Base-by-base conservation (phyloP, 2,113 vertebrate species). In the Herpailurus yagouaroundi region DNA sequence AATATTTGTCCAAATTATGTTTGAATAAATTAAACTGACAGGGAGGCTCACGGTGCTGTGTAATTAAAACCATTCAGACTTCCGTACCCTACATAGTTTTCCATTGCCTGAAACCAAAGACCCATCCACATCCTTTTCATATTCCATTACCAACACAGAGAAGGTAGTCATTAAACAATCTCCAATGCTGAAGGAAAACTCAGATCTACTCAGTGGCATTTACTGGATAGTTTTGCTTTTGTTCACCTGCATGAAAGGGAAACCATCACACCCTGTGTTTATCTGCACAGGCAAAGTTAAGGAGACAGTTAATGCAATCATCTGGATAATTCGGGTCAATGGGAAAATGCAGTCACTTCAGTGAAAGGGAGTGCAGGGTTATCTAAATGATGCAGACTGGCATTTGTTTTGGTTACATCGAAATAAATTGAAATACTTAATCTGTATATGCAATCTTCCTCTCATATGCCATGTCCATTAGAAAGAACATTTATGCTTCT, bases 1-100 rank as follows among this genome's bases (percentile, higher is more conserved):
- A 91, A 52, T 71, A 50, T 87, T 50, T 86, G 38, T 48, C 85
- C 73, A 90, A 86, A n/a, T 36, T 89, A 14, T 57, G 6, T 29
- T 76, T 73, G 41, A 95, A 79, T 77, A 92, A 76, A 86, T 83
- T 91, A 89, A 89, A 83, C 29, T 63, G 36, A 90, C 16, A 86
- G 33, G 38, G 21, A 23, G 41, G 13, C 77, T 95, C 33, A 50
- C 52, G 60, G 31, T 29, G 29, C 29, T 50, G 14, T 14, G 48
- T 63, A 63, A 81, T 71, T 91, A 48, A 85, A 86, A 71, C 25
- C 50, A 88, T 73, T 14, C 55, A 87, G 38, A 95, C 50, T 74
- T 14, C n/a, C 16, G 3, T 41, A 92, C 9, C 71, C 25, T 76
- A 50, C 16, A 85, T 4, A 60, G 45, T 27, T 89, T 94, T 82